phyloP scores from a whole-genome alignment of 1,140 invertebrate species.

The Bombyx mandarina region DNA sequence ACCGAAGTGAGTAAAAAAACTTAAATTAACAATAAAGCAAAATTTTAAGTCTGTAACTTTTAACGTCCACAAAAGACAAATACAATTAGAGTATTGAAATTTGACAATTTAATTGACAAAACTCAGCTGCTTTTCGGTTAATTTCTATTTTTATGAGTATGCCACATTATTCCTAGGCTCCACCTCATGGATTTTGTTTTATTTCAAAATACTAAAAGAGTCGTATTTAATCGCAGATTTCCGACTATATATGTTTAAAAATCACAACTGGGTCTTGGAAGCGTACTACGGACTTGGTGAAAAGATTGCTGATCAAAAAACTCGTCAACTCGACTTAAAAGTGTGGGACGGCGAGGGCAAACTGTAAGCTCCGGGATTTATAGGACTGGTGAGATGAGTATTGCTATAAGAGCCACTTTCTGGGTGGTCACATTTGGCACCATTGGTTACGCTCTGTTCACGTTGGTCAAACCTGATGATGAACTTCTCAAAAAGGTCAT shows the following conservation, averaged over 20 bases:
- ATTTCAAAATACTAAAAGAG: neutral
- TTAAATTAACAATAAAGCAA: no score
- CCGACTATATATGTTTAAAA: slow-evolving; percentile 72
- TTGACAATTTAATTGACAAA: no score
- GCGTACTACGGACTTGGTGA: slow-evolving; percentile 75
- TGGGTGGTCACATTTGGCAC: slow-evolving; percentile 71
- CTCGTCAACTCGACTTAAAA: slow-evolving; percentile 65
- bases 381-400: slow-evolving; percentile 52
- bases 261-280: slow-evolving; percentile 73
- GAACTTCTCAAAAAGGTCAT: slow-evolving; percentile 69
- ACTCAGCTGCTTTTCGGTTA: no score
- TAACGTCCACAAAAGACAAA: no score
- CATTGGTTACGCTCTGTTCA: slow-evolving; percentile 71
- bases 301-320: slow-evolving; percentile 64
- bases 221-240: slow-evolving; percentile 64
- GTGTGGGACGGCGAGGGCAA: slow-evolving; percentile 68
- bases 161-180: no score
- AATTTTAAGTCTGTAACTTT: no score
- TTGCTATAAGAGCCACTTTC: slow-evolving; percentile 69
- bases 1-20: slow-evolving; percentile 63
- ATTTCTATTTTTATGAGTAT: no score
- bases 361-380: slow-evolving; percentile 32
- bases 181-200: no score
- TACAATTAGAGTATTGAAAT: no score
- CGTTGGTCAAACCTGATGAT: slow-evolving; percentile 69